Conservation (phyloP, 2,797 vertebrate species). For the Hoplostethus mediterraneus region DNA sequence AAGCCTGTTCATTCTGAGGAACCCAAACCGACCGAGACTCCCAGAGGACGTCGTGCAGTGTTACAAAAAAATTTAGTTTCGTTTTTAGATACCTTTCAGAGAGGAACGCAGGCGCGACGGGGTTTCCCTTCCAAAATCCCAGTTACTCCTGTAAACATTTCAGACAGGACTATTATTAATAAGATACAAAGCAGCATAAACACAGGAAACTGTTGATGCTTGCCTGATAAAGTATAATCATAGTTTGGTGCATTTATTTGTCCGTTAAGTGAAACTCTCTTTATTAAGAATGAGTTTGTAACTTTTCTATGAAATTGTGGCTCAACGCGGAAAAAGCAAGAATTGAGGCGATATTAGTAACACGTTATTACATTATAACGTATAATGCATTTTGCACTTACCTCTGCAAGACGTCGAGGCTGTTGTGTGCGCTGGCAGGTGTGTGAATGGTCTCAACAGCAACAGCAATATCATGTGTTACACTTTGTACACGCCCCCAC, state of each 20-base stretch:
- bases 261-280: not conserved
- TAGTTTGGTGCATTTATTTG: no score
- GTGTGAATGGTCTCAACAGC: slow-evolving; percentile 6
- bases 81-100: not conserved
- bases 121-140: not conserved
- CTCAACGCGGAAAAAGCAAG: not conserved
- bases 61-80: slow-evolving; percentile 29
- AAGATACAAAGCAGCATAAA: not conserved
- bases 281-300: no score
- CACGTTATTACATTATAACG: not conserved
- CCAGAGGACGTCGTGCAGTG: no score
- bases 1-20: not conserved
- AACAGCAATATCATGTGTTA: not conserved
- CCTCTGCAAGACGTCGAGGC: slow-evolving; percentile 47
- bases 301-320: not conserved
- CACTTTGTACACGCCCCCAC: slow-evolving; percentile 44
- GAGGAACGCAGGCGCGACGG: not conserved
- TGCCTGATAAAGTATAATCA: no score
- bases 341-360: no score
- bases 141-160: not conserved
- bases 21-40: no score
- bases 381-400: slow-evolving; percentile 37
- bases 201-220: no score
- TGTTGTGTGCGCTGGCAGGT: slow-evolving; percentile 41
- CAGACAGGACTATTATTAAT: not conserved